A percentile compares a stretch with the other conserved stretches of the same genome.
Evolutionary conservation across 2,113 vertebrate species (phyloP).

Genomic region (Platichthys stellatus): DNA sequence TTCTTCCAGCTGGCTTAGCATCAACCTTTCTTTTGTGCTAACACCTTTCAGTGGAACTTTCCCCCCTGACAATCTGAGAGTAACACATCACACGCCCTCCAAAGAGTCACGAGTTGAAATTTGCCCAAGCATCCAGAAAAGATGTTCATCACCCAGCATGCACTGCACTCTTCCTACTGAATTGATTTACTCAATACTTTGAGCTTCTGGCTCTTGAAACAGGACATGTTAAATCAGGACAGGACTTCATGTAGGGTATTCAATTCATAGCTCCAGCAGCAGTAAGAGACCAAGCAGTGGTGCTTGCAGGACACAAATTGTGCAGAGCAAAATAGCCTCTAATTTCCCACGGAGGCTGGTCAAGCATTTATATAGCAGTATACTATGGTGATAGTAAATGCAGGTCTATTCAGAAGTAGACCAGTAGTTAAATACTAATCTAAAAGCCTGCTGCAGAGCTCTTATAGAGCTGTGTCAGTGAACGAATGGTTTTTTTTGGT

Average conservation of each 20-base stretch:
- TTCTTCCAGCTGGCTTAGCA: slow-evolving; percentile 29
- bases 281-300: background rate
- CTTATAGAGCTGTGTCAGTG: background rate
- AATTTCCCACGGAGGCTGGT: slow-evolving; percentile 20
- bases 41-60: slow-evolving; percentile 18
- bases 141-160: slow-evolving; percentile 12
- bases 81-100: slow-evolving; percentile 31
- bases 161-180: background rate
- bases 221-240: background rate
- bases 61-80: slow-evolving; percentile 9
- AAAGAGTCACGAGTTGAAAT: slow-evolving; percentile 37
- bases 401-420: background rate
- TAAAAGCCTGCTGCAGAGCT: background rate
- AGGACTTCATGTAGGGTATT: background rate
- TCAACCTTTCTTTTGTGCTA: slow-evolving; percentile 14
- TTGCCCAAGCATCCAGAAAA: slow-evolving; percentile 44
- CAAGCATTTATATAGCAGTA: slow-evolving; percentile 8
- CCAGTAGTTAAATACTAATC: background rate
- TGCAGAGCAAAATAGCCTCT: slow-evolving; percentile 9
- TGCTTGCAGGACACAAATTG: background rate
- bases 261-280: background rate
- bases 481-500: background rate
- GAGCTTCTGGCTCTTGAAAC: background rate
- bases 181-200: background rate
- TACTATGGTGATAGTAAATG: slow-evolving; percentile 7